phyloP scores from a whole-genome alignment of 2,113 vertebrate genomes.

The Urocynchramus pylzowi region DNA sequence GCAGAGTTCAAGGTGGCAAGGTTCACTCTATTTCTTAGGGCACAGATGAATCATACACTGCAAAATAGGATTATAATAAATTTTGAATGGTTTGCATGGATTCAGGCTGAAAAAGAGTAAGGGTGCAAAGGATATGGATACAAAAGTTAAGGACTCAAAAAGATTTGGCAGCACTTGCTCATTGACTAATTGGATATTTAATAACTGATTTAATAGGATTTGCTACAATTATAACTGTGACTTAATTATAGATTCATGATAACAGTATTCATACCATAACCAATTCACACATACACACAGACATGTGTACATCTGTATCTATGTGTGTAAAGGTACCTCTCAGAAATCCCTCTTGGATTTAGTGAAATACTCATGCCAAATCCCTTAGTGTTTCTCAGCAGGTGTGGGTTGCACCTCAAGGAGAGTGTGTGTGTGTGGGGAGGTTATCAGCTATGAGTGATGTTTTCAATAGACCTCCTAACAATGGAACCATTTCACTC shows the following conservation, averaged over 20 bases:
- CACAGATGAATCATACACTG: not conserved
- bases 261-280: not conserved
- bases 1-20: not conserved
- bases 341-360: not conserved
- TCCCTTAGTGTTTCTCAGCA: not conserved
- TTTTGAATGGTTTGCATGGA: not conserved
- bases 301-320: not conserved
- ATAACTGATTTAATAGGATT: not conserved
- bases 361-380: not conserved
- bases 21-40: not conserved
- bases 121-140: not conserved
- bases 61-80: not conserved
- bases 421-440: not conserved
- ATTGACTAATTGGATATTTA: not conserved
- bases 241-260: not conserved
- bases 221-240: not conserved
- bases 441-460: rapidly evolving
- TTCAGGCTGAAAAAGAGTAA: not conserved
- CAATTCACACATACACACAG: not conserved
- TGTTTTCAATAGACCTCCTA: not conserved
- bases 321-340: not conserved
- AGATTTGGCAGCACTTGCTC: not conserved
- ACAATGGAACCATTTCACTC: not conserved
- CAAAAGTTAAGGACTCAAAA: not conserved
- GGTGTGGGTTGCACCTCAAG: rapidly evolving